phyloP scores from a whole-genome alignment of 2,797 vertebrate species.

The Argyrosomus regius region DNA sequence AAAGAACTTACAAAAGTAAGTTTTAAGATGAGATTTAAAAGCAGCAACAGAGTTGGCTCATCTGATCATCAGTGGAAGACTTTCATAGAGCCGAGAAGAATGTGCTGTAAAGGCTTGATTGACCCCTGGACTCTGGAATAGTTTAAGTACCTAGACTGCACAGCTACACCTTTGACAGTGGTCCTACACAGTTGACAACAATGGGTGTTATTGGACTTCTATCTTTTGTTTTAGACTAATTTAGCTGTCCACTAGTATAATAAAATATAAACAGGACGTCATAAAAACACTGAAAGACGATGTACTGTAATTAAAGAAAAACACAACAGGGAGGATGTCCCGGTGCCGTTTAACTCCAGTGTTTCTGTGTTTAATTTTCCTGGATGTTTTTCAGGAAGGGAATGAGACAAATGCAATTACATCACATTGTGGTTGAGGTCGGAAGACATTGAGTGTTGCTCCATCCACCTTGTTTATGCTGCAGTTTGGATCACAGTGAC shows the following conservation, averaged over 20 bases:
- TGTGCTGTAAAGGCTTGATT: no score
- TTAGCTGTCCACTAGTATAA: not conserved
- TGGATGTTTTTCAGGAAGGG: slow-evolving; percentile 43
- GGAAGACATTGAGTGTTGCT: slow-evolving; percentile 27
- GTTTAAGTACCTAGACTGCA: not conserved
- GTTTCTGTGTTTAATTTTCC: slow-evolving; percentile 36
- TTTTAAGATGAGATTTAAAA: no score
- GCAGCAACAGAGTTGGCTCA: no score
- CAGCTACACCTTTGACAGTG: not conserved
- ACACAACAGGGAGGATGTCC: slow-evolving; percentile 16
- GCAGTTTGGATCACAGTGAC: slow-evolving; percentile 35
- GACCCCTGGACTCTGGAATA: no score
- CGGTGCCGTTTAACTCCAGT: not conserved
- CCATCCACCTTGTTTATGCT: slow-evolving; percentile 37
- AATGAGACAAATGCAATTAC: slow-evolving; percentile 31
- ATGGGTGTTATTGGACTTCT: not conserved
- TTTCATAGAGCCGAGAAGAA: no score
- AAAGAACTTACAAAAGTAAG: no score
- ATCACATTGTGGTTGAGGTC: slow-evolving; percentile 17
- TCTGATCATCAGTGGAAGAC: no score
- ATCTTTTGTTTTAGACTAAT: not conserved
- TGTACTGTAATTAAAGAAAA: not conserved
- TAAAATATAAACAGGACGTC: slow-evolving; percentile 53
- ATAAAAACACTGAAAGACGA: slow-evolving; percentile 22
- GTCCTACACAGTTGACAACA: not conserved